Evolutionary conservation across 2,797 vertebrate species (phyloP).

Genomic region (Distichodus sexfasciatus): DNA sequence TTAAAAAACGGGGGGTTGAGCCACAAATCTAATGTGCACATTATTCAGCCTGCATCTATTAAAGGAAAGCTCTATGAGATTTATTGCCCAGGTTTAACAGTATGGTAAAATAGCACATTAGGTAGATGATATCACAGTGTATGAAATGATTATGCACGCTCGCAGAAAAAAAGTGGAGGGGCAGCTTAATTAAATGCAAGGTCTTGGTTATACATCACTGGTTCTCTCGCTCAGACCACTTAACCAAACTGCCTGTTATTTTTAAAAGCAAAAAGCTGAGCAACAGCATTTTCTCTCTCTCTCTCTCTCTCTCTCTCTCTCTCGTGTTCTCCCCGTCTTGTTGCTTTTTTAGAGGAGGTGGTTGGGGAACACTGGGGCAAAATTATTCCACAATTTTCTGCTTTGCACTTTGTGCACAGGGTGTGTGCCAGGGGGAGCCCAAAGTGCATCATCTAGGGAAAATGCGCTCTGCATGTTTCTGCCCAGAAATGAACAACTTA

Average conservation of each 20-base stretch:
- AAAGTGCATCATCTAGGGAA: constrained; percentile 43
- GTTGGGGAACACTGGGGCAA: constrained; percentile 26
- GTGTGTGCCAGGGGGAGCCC: constrained; percentile 27
- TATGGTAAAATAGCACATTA: constrained; percentile 81
- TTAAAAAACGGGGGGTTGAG: constrained; percentile 50
- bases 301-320: background rate
- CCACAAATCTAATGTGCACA: constrained; percentile 73
- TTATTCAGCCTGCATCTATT: constrained; percentile 75
- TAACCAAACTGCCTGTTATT: constrained; percentile 60
- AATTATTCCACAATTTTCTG: constrained; percentile 54
- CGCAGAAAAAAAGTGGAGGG: constrained; percentile 61
- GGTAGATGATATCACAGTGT: constrained; percentile 77
- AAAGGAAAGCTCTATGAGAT: constrained; percentile 69
- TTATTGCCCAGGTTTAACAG: constrained; percentile 77
- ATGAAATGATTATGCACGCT: constrained; percentile 75
- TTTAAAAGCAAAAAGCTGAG: constrained; percentile 61
- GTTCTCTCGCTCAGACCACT: constrained; percentile 59
- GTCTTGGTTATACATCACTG: constrained; percentile 69
- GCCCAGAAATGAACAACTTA: constrained; percentile 17
- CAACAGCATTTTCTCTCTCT: constrained; percentile 43
- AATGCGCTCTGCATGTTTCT: constrained; percentile 38
- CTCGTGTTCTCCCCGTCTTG: constrained; percentile 25
- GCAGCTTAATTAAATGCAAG: constrained; percentile 75
- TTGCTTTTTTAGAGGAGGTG: constrained; percentile 4
- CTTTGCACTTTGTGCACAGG: constrained; percentile 34